Conservation (phyloP, 2,113 vertebrate genomes). For the Colinus virginianus region DNA sequence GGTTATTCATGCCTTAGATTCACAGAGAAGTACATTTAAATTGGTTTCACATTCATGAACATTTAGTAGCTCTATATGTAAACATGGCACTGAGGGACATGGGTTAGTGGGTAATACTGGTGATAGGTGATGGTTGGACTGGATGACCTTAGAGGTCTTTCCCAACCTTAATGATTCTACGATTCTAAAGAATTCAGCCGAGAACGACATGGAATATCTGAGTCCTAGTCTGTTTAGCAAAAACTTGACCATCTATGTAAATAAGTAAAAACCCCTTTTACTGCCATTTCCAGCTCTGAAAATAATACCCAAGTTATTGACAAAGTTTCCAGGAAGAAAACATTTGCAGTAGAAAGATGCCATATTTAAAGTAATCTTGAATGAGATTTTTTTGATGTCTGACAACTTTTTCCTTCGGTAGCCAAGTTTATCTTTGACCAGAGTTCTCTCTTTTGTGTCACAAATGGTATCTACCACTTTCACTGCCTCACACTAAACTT, state of each 20-base stretch:
- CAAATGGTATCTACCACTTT: neutral
- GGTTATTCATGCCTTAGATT: neutral
- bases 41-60: neutral
- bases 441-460: neutral
- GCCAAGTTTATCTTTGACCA: neutral
- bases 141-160: too few species aligned
- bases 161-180: too few species aligned
- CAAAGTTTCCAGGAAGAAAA: neutral
- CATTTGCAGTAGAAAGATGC: neutral
- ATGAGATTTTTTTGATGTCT: neutral
- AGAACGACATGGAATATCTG: neutral
- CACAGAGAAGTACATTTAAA: neutral
- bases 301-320: neutral
- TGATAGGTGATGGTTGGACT: too few species aligned
- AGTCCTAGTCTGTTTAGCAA: neutral
- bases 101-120: too few species aligned
- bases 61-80: neutral
- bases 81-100: too few species aligned
- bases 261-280: neutral
- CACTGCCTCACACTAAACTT: neutral
- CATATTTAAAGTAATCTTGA: neutral
- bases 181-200: neutral
- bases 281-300: neutral
- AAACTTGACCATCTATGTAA: rapidly evolving
- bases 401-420: neutral